Conservation (phyloP, 2,113 vertebrate genomes). For the Coturnix japonica region DNA sequence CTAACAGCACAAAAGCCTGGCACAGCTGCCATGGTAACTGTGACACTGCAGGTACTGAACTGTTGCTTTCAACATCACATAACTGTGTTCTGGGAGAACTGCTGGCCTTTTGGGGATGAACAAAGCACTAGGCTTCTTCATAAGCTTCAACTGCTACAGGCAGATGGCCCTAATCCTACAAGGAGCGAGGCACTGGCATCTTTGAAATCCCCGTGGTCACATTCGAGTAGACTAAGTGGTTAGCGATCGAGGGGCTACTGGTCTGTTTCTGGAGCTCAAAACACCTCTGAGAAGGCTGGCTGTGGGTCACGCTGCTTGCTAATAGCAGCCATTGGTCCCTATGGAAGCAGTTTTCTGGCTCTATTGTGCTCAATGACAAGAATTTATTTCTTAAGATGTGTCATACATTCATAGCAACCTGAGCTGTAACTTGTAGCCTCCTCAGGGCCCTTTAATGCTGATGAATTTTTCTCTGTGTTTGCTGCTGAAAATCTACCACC, state of each 20-base stretch:
- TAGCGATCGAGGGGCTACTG: background rate
- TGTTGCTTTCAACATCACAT: background rate
- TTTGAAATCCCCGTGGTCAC: background rate
- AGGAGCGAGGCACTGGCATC: background rate
- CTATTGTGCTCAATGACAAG: background rate
- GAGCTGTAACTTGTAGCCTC: background rate
- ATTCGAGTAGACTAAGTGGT: background rate
- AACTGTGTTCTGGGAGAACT: background rate
- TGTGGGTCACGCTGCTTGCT: background rate
- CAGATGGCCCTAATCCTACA: background rate
- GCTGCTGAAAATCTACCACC: background rate
- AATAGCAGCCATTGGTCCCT: background rate
- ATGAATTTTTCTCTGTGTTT: background rate
- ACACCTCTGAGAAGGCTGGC: background rate
- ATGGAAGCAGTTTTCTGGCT: background rate
- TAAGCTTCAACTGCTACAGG: background rate
- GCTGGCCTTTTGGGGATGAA: background rate
- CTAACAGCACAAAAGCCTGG: constrained; percentile 53
- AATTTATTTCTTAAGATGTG: constrained; percentile 27
- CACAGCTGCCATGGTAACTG: constrained; percentile 66
- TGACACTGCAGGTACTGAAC: constrained; percentile 34
- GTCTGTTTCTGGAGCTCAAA: background rate
- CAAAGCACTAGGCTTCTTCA: background rate
- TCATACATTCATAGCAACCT: background rate
- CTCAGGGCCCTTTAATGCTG: background rate